Evolutionary conservation across 2,888 invertebrate genomes (phyloP), one percentile per base, ranked within the genome.

Genomic region (Fabriciana adippe): DNA sequence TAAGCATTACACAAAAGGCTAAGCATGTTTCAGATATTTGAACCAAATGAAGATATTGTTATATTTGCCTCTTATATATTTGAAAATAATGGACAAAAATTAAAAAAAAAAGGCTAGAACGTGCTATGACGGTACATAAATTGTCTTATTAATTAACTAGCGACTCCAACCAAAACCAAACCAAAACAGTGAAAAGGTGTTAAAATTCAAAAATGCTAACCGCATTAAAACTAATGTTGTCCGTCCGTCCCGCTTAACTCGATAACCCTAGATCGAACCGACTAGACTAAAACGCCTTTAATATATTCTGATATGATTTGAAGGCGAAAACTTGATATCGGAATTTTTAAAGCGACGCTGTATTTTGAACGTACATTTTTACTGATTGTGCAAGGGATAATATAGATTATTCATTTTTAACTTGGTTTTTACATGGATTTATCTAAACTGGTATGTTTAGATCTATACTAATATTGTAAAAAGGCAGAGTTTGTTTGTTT

Each of bases 191-290:
- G 35, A 11, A 41, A 41, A 41, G 11, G 35, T 41, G 47, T 59
- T 48, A 59, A 59, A 26, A 59, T 59, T 61, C 61, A 71, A 71
- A 71, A 71, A 69, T 55, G 69, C 69, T 69, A 69, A 71, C 67
- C 55, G 59, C 59, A 63, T 71, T 69, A 71, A 69, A 50, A 65
- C 65, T 50, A 31, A 61, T 65, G 64, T 55, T 71, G 71, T 69
- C 71, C 66, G 69, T 71, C 56, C 67, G 62, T 64, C 55, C 63
- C 61, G 50, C 4, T 65, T 70, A 71, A 71, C 71, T 71, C 67
- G 67, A 71, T 71, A 69, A 69, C 69, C 61, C 2, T 56, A 57
- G 71, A 71, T 71, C 71, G 71, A 71, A 63, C 55, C 61, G 71
- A 71, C 71, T 71, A 71, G 71, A 71, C 71, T 71, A 65, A 66